Evolutionary conservation across 1,140 invertebrate genomes (phyloP).

Genomic region (Ceratosolen fusciceps): DNA sequence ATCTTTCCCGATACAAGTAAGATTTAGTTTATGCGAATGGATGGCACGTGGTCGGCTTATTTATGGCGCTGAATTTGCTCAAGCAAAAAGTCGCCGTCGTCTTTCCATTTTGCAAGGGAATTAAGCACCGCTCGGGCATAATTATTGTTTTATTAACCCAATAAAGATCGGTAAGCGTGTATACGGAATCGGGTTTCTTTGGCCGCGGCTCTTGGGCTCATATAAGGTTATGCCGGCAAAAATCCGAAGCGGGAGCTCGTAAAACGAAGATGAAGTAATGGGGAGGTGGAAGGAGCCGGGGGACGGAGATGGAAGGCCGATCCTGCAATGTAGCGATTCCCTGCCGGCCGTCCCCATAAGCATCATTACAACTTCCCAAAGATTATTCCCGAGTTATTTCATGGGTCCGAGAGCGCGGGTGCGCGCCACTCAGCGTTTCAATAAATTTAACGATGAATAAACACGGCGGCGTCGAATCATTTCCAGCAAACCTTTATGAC

Average conservation of each 20-base stretch:
- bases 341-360: slow-evolving; percentile 9
- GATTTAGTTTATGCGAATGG: not conserved
- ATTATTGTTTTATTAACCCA: slow-evolving; percentile 43
- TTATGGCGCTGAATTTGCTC: not conserved
- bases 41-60: not conserved
- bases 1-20: not conserved
- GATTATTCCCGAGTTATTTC: slow-evolving; percentile 36
- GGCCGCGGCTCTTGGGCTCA: not conserved
- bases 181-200: not conserved
- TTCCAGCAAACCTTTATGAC: too few species aligned
- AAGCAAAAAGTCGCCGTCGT: not conserved
- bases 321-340: slow-evolving; percentile 21
- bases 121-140: not conserved
- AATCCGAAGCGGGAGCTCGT: slow-evolving; percentile 28
- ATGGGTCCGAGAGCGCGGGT: slow-evolving; percentile 4
- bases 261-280: slow-evolving; percentile 34
- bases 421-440: slow-evolving; percentile 4
- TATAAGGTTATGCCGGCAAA: slow-evolving; percentile 3
- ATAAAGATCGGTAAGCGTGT: slow-evolving; percentile 31
- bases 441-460: slow-evolving; percentile 45
- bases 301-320: not conserved
- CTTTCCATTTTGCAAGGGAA: not conserved
- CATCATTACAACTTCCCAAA: slow-evolving; percentile 41
- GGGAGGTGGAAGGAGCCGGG: not conserved
- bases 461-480: not conserved